These are phyloP conservation scores for Shargacucullia verbasci DNA, from an alignment of 2,888 invertebrate species.

Conservation along the genomic window DNA sequence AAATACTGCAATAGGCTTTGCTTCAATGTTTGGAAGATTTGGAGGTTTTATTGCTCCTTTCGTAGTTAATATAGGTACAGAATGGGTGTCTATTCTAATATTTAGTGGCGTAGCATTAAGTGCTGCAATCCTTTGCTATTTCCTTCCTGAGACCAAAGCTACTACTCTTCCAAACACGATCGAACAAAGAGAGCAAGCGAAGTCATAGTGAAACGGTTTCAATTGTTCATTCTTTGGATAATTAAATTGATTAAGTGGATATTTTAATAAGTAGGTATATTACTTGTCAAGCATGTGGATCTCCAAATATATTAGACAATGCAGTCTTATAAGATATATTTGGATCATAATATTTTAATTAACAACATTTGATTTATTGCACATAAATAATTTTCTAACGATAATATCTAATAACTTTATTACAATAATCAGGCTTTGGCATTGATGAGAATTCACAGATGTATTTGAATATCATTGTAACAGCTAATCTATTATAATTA, in stretches of 20 bases:
- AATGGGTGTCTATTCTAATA: constrained; percentile 79
- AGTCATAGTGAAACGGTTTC: constrained; percentile 9
- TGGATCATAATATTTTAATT: neutral
- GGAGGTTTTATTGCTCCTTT: constrained; percentile 92
- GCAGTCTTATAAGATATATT: no score
- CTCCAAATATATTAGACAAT: no score
- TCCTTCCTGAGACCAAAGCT: constrained; percentile 81
- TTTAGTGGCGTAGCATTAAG: constrained; percentile 75
- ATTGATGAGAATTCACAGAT: constrained; percentile 70
- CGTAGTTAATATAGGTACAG: constrained; percentile 87
- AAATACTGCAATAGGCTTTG: constrained; percentile 93
- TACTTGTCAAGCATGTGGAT: no score
- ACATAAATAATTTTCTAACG: constrained; percentile 15
- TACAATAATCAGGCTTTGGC: constrained; percentile 62
- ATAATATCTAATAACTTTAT: constrained; percentile 35
- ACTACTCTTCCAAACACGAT: constrained; percentile 79
- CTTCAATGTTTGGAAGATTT: constrained; percentile 91
- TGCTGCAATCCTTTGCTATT: constrained; percentile 75
- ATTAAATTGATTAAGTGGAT: no score
- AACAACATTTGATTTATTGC: constrained; percentile 20
- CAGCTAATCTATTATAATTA: constrained; percentile 18
- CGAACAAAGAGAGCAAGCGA: constrained; percentile 69
- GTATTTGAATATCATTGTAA: constrained; percentile 26
- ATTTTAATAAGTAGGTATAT: no score
- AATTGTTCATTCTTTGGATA: neutral